Evolutionary conservation across 2,797 vertebrate genomes (phyloP), one percentile per base, ranked within the genome.

Genomic region (Myioborus melanocephalus): DNA sequence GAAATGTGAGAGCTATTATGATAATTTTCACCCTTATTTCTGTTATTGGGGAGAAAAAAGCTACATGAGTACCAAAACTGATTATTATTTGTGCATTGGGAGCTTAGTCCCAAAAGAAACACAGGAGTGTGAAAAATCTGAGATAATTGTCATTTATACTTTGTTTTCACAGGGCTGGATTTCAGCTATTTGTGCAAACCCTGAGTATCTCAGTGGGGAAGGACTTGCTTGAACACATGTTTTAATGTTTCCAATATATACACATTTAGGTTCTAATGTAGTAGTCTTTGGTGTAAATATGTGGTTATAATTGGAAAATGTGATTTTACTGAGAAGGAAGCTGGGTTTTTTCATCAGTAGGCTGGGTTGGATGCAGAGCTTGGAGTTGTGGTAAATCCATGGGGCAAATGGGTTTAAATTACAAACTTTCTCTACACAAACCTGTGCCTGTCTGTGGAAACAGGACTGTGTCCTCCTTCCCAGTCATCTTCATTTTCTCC

Each of bases 31-130:
- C 71, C 49, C 43, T 77, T 76, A 22, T 53, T 92, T 91, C 75
- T 89, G 1, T 70, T 53, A 43, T 1, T 75, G 46, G 43, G 32
- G 41, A 34, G 22, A 10, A 57, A 23, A 44, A 88, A 63, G 43
- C 82, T 71, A 27, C 13, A 2, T 10, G 50, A 80, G 26, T 44
- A 39, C 23, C 39, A 43, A 68, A 77, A 14, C 60, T 30, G 66
- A 72, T 91, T 41, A 82, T 91, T 91, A 80, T 88, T 80, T 94
- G 72, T 94, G 41, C 34, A 16, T 50, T 57, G 73, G 78, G 82
- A 92, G 65, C n/a, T 61, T 34, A 49, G 83, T 76, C 75, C 71
- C 89, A 76, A 87, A 63, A 70, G 56, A 37, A 49, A 64, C 19
- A 68, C 6, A 32, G 43, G 22, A 75, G n/a, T 8, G 60, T 75